phyloP scores from a whole-genome alignment of 2,113 vertebrate species.

The Lampris incognitus region DNA sequence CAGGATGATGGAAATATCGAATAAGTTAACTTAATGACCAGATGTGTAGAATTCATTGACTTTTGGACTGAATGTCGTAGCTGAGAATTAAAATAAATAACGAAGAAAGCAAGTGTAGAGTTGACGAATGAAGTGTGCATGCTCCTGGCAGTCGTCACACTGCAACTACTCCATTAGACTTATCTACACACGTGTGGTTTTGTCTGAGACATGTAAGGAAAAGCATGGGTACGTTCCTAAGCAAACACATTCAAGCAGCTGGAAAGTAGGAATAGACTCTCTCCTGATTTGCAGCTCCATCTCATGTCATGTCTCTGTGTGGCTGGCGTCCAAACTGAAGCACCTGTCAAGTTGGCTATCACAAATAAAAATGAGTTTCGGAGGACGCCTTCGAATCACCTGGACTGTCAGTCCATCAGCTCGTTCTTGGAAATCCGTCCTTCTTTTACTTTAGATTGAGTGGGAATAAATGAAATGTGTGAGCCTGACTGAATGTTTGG shows the following conservation, averaged over 20 bases:
- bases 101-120: background rate
- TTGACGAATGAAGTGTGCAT: slow-evolving; percentile 16
- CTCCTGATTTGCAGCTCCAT: background rate
- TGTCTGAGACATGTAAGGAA: background rate
- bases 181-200: background rate
- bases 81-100: background rate
- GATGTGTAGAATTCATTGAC: slow-evolving; percentile 1
- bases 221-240: background rate
- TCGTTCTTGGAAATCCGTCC: background rate
- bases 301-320: background rate
- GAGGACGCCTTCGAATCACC: background rate
- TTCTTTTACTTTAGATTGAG: background rate
- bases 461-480: background rate
- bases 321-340: background rate
- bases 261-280: background rate
- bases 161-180: background rate
- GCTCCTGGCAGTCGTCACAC: background rate
- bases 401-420: background rate
- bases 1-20: background rate
- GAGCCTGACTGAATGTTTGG: slow-evolving; percentile 21
- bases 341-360: background rate
- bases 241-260: slow-evolving; percentile 1
- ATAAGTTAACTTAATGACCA: background rate
- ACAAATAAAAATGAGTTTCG: background rate
- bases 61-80: background rate